phyloP scores from a whole-genome alignment of 2,888 invertebrate genomes.

The Eupithecia insigniata region DNA sequence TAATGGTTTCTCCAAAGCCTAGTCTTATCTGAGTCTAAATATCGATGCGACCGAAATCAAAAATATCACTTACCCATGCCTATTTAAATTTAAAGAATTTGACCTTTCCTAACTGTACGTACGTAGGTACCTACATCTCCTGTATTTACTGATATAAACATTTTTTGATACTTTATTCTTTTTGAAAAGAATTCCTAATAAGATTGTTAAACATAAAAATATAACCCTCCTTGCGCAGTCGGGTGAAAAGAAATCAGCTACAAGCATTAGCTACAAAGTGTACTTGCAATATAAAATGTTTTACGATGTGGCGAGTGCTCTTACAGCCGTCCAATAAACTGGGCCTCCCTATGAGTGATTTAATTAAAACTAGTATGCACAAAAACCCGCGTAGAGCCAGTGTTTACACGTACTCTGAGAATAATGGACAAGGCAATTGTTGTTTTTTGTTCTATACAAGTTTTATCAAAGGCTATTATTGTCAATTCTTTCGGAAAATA shows the following conservation, averaged over 20 bases:
- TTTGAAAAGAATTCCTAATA: neutral
- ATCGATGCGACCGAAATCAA: neutral
- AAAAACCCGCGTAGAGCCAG: constrained; percentile 37
- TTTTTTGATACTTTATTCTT: neutral
- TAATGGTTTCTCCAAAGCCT: too few relatives aligned
- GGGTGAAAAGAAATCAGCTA: neutral
- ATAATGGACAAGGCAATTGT: constrained; percentile 30
- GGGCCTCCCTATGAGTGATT: constrained; percentile 53
- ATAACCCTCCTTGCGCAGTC: too few relatives aligned
- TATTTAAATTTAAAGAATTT: neutral
- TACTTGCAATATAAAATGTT: neutral
- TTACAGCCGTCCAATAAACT: constrained; percentile 39
- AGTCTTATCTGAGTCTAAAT: neutral
- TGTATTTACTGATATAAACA: neutral
- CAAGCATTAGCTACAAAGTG: neutral
- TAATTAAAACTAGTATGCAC: constrained; percentile 58
- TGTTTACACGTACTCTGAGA: neutral
- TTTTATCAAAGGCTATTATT: neutral
- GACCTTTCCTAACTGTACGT: too few relatives aligned
- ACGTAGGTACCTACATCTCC: neutral
- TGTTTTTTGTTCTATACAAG: neutral
- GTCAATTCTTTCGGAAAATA: neutral
- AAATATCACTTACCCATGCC: neutral
- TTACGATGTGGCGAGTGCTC: constrained; percentile 21
- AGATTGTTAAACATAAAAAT: neutral